phyloP scores from a whole-genome alignment of 2,113 vertebrate species.

The Lagopus leucura region DNA sequence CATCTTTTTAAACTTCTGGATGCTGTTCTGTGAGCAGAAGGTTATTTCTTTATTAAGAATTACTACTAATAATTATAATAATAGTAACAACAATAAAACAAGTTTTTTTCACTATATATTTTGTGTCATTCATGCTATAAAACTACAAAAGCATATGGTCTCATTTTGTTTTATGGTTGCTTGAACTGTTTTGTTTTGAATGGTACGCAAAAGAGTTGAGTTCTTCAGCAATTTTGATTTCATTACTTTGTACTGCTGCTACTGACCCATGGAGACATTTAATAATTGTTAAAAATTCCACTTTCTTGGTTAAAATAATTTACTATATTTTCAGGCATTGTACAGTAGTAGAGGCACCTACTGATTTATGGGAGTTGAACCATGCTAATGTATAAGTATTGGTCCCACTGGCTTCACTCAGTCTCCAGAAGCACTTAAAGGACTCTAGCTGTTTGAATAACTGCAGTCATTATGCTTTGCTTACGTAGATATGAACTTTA shows the following conservation, averaged over 20 bases:
- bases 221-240: neutral
- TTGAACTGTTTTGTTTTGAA: neutral
- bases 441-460: neutral
- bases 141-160: neutral
- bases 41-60: neutral
- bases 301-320: neutral
- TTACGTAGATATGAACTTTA: neutral
- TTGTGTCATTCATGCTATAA: neutral
- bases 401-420: neutral
- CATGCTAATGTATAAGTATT: neutral
- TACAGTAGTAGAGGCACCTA: neutral
- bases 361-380: neutral
- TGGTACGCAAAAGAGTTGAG: neutral
- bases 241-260: neutral
- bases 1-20: neutral
- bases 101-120: neutral
- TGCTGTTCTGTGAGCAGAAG: neutral
- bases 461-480: neutral
- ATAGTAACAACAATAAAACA: neutral
- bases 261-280: neutral
- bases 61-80: neutral
- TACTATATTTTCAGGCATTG: neutral
- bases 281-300: neutral
- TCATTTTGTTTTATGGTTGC: neutral
- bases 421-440: fast-evolving